phyloP scores from a whole-genome alignment of 2,888 invertebrate genomes.

The Elaeidobius kamerunicus region DNA sequence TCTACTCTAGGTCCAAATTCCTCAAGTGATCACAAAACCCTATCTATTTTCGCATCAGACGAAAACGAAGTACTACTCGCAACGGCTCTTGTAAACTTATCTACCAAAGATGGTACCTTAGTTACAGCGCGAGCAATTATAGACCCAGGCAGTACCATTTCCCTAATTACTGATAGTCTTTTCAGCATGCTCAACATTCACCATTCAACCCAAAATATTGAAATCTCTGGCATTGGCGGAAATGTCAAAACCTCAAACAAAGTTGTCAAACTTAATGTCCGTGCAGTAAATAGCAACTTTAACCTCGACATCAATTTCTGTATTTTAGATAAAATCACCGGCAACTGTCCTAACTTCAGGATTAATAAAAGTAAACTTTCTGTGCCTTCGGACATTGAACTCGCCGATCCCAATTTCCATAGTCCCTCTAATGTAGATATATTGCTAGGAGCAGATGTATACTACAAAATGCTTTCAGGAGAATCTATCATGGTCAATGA shows the following conservation, averaged over 20 bases:
- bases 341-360: not conserved
- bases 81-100: not conserved
- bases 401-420: slow-evolving; percentile 10
- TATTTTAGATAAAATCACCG: slow-evolving; percentile 2
- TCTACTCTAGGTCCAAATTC: not conserved
- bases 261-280: not conserved
- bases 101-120: not conserved
- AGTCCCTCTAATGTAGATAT: slow-evolving; percentile 3
- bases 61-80: not conserved
- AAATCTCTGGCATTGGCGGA: slow-evolving; percentile 2
- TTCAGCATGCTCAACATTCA: not conserved
- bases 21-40: not conserved
- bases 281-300: not conserved
- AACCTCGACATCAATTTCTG: not conserved
- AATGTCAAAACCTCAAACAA: not conserved
- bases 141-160: slow-evolving; percentile 6
- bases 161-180: not conserved
- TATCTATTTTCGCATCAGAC: not conserved
- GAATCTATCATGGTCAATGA: slow-evolving; percentile 1
- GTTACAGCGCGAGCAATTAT: not conserved
- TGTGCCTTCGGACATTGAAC: not conserved
- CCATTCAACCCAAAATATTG: not conserved
- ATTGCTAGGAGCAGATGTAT: slow-evolving; percentile 10
- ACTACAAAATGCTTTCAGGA: slow-evolving; percentile 3
- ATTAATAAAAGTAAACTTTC: not conserved